Evolutionary conservation across 2,797 vertebrate genomes (phyloP), one percentile per base, ranked within the genome.

Genomic region (Scolopax rusticola): DNA sequence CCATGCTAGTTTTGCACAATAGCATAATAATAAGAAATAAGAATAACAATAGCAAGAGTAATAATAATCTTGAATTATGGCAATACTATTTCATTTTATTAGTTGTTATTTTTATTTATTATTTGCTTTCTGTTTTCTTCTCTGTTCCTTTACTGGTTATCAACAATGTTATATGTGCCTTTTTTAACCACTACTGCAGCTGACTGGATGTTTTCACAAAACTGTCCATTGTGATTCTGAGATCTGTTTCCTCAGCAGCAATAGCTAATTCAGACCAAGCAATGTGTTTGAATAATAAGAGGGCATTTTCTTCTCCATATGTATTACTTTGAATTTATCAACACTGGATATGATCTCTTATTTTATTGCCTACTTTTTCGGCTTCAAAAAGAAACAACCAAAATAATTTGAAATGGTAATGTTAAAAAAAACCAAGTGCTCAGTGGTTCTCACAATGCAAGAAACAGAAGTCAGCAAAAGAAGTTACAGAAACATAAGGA

Each of bases 41-140:
- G 3, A 56, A 15, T 2, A 63, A 36, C 21, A 47, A 47, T 21
- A 48, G 21, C 21, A 48, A 48, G 12, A 48, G 21, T 48, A 48
- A 48, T 2, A 63, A 7, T 4, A 79, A 8, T 41, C 1, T 12
- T 41, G 1, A 30, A 21, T 8, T 59, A 33, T 65, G 7, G 4
- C 54, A 2, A 8, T 36, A 13, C 3, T 19, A 38, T 54, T 76
- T 20, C 20, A n/a, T 74, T 27, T 27, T 14, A 54, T 17, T 57
- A 43, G 6, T 59, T 51, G 8, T 8, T 28, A 6, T 12, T 70
- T 86, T 38, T 45, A 30, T 2, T 51, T 71, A 30, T 45, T n/a
- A 24, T 63, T n/a, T 60, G 5, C 17, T 56, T 94, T 77, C 32
- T 59, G 8, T 3, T 71, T 79, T 78, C 1, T 65, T 90, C 6